phyloP scores from a whole-genome alignment of 1,140 invertebrate species.

The Ceratoteleas bidentatus region DNA sequence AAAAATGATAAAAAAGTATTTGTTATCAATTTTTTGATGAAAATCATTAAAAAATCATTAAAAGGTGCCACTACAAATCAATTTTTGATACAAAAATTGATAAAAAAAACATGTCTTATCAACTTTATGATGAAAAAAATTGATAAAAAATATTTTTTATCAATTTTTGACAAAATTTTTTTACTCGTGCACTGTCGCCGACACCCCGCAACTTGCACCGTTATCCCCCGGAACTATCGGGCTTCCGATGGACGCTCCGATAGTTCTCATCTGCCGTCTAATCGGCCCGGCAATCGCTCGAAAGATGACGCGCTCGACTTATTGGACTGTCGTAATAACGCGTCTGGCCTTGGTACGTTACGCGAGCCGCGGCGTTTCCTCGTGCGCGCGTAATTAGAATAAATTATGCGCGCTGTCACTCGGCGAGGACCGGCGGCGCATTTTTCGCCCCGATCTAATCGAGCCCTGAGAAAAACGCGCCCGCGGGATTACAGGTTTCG shows the following conservation, averaged over 20 bases:
- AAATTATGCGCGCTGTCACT: conserved; percentile 63
- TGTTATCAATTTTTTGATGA: too few species aligned
- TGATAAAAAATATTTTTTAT: too few species aligned
- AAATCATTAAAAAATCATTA: too few species aligned
- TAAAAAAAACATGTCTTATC: too few species aligned
- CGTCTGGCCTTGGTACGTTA: conserved; percentile 6
- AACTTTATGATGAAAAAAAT: too few species aligned
- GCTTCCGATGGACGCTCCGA: conserved; percentile 47
- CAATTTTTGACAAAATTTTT: too few species aligned
- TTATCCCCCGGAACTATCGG: conserved; percentile 46
- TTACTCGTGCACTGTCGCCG: conserved; percentile 45
- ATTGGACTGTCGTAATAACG: conserved; percentile 43
- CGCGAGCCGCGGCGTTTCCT: conserved; percentile 20
- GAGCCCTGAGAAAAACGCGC: conserved; percentile 23
- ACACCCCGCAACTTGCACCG: conserved; percentile 20
- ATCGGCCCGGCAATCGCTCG: conserved; percentile 29
- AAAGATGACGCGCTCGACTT: conserved; percentile 46
- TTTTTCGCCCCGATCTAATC: conserved; percentile 43
- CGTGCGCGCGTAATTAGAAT: conserved; percentile 50
- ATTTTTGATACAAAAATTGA: too few species aligned
- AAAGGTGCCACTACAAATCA: too few species aligned
- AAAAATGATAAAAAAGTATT: too few species aligned
- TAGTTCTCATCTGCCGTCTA: conserved; percentile 42
- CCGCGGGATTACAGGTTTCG: conserved; percentile 42
- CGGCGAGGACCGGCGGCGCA: conserved; percentile 14